These are phyloP conservation scores for Eidolon dupreanum DNA, from an alignment of 2,797 vertebrate species.

Conservation along the genomic window DNA sequence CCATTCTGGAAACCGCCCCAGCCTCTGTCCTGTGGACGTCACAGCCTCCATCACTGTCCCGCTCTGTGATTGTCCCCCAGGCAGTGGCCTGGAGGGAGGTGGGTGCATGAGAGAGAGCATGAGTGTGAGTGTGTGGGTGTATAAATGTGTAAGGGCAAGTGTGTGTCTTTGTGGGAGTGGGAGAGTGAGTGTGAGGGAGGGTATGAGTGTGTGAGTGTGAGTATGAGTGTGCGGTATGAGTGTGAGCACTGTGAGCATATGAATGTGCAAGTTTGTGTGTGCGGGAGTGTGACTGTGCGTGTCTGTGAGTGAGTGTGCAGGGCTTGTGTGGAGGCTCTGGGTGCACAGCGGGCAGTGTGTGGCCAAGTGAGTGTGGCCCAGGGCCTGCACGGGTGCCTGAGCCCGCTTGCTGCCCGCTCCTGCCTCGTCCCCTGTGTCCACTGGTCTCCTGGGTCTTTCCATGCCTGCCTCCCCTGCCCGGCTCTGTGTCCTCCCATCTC, in stretches of 20 bases:
- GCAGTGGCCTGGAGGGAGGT: background rate
- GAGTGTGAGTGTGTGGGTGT: background rate
- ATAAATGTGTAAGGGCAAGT: background rate
- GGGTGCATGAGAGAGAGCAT: background rate
- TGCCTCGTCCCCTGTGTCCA: too few species aligned
- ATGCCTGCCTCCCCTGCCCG: too few species aligned
- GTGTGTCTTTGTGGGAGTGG: background rate
- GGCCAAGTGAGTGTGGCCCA: too few species aligned
- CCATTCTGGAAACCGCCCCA: rapidly evolving
- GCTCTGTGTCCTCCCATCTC: background rate
- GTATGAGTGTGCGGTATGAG: background rate
- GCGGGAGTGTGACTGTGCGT: background rate
- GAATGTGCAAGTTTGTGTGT: too few species aligned
- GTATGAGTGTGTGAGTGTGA: background rate
- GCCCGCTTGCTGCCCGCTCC: too few species aligned
- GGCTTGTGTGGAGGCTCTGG: too few species aligned
- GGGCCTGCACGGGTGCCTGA: too few species aligned
- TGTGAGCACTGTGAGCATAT: background rate
- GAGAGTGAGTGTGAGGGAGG: background rate
- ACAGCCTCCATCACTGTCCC: rapidly evolving
- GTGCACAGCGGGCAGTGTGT: too few species aligned
- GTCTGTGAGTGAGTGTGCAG: too few species aligned
- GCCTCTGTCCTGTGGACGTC: rapidly evolving
- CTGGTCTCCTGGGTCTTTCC: too few species aligned
- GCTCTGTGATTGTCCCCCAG: background rate